These are phyloP conservation scores for Sphyrna mokarran DNA, from an alignment of 2,113 vertebrate species.

Conservation along the genomic window DNA sequence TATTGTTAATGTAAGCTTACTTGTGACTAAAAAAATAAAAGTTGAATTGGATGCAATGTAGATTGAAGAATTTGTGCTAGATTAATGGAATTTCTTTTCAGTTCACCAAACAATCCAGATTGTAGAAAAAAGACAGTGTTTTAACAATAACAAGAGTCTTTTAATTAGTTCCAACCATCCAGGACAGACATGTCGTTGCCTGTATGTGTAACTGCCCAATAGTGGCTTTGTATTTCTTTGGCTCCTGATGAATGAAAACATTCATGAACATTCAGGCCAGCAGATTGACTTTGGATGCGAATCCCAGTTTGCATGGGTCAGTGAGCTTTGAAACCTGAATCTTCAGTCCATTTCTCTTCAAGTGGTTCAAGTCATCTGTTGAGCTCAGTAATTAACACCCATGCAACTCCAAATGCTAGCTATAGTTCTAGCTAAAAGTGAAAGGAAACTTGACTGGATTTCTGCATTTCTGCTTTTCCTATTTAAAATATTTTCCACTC, in stretches of 20 bases:
- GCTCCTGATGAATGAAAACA: neutral
- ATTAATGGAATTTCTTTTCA: neutral
- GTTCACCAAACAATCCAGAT: neutral
- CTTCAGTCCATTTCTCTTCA: neutral
- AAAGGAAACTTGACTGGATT: neutral
- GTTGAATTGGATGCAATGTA: neutral
- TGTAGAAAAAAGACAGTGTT: neutral
- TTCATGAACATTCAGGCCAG: neutral
- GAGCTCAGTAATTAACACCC: neutral
- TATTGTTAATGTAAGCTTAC: too few relatives aligned
- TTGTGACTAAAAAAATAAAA: too few relatives aligned
- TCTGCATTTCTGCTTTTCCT: neutral
- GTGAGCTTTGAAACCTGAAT: neutral
- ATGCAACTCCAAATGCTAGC: neutral
- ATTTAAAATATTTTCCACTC: neutral
- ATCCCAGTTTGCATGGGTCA: slow-evolving; percentile 24
- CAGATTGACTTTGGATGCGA: slow-evolving; percentile 11
- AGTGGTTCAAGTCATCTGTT: slow-evolving; percentile 2
- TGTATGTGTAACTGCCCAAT: neutral
- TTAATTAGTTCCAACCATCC: neutral
- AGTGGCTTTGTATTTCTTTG: neutral
- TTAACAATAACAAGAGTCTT: neutral
- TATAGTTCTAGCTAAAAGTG: neutral
- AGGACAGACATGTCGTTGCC: neutral
- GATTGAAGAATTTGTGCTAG: neutral